Conservation (phyloP, 2,888 invertebrate genomes). For the Biston stratarius region DNA sequence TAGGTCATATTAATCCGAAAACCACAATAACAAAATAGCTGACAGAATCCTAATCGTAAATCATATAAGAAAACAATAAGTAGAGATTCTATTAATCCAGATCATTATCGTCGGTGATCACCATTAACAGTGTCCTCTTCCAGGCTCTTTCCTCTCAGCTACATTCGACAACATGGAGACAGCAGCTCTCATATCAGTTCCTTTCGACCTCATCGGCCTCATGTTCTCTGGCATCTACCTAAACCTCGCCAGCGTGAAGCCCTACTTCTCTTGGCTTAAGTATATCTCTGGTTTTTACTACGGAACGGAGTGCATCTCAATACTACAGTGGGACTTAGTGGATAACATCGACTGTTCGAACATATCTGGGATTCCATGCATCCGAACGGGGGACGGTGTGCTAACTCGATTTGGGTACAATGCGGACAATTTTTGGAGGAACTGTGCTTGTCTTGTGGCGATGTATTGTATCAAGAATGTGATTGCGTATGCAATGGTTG, state of each 20-base stretch:
- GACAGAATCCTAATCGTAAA: too few species aligned
- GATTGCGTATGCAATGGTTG: slow-evolving; percentile 75
- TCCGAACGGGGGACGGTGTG: slow-evolving; percentile 87
- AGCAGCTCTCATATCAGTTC: slow-evolving; percentile 89
- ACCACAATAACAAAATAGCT: too few species aligned
- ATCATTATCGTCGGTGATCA: not conserved
- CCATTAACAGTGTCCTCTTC: slow-evolving; percentile 41
- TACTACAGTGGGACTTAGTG: slow-evolving; percentile 88
- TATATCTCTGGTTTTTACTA: slow-evolving; percentile 91
- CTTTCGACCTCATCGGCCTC: slow-evolving; percentile 88
- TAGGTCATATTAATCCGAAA: too few species aligned
- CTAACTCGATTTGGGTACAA: slow-evolving; percentile 85
- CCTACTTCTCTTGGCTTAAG: slow-evolving; percentile 85
- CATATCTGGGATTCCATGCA: slow-evolving; percentile 86
- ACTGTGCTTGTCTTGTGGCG: slow-evolving; percentile 70
- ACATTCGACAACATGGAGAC: slow-evolving; percentile 89
- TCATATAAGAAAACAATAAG: too few species aligned
- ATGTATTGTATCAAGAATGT: slow-evolving; percentile 74
- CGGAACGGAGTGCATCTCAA: slow-evolving; percentile 89
- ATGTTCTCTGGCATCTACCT: slow-evolving; percentile 90
- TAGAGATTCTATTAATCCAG: not conserved
- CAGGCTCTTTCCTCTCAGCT: slow-evolving; percentile 89
- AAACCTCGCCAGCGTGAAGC: slow-evolving; percentile 86
- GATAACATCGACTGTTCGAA: slow-evolving; percentile 86
- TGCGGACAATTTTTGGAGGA: slow-evolving; percentile 73